These are phyloP conservation scores for Blastomussa wellsi DNA, from an alignment of 92 coral and sea anemone genomes.

Conservation along the genomic window DNA sequence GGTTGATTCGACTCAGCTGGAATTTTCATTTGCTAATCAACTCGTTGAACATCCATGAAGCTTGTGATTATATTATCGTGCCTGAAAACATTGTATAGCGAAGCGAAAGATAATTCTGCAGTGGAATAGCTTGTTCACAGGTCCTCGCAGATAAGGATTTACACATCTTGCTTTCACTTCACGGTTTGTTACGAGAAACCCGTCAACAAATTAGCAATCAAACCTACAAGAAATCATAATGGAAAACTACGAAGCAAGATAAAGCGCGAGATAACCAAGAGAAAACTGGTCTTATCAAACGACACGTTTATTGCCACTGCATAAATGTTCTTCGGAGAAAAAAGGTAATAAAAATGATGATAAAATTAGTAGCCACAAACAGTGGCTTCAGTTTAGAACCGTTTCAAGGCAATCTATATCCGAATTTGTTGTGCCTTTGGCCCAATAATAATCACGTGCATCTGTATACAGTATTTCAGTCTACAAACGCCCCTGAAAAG, in stretches of 20 bases:
- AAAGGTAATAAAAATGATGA: not conserved
- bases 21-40: constrained; percentile 15
- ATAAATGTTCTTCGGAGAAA: not conserved
- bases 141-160: not conserved
- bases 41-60: not conserved
- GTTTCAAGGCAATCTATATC: not conserved
- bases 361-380: not conserved
- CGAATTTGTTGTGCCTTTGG: not conserved
- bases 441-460: not conserved
- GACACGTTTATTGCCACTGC: not conserved
- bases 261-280: not conserved
- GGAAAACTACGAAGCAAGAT: not conserved
- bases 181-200: not conserved
- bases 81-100: not conserved
- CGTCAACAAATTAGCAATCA: constrained; percentile 10
- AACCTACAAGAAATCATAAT: not conserved
- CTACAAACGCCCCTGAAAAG: not conserved
- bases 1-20: constrained; percentile 20
- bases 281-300: not conserved
- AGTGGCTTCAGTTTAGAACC: not conserved
- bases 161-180: not conserved
- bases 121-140: not conserved
- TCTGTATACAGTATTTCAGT: too few relatives aligned
- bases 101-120: not conserved
- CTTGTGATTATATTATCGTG: not conserved